These are phyloP conservation scores for Meiosimyza decipiens DNA, from an alignment of 2,888 invertebrate species.

Conservation along the genomic window DNA sequence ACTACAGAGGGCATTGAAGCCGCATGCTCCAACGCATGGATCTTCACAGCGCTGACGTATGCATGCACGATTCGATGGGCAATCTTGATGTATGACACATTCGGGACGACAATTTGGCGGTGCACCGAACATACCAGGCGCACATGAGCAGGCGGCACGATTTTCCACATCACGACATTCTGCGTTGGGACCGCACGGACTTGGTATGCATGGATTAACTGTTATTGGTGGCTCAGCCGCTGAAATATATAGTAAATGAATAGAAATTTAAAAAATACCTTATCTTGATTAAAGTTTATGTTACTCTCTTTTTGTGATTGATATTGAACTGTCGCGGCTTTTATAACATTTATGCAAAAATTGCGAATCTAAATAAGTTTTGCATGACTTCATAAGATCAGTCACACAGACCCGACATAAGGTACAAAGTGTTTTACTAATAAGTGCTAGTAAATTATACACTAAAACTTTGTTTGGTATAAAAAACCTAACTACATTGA, in stretches of 20 bases:
- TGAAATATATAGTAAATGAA: conserved; percentile 45
- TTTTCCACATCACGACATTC: conserved; percentile 76
- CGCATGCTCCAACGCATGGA: conserved; percentile 81
- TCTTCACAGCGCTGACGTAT: conserved; percentile 78
- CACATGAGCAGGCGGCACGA: conserved; percentile 80
- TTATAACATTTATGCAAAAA: too few species aligned
- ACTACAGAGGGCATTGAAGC: conserved; percentile 76
- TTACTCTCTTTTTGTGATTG: too few species aligned
- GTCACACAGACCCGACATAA: too few species aligned
- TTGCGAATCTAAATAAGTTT: too few species aligned
- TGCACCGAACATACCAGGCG: conserved; percentile 78
- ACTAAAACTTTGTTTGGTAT: too few species aligned
- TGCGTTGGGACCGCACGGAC: conserved; percentile 83
- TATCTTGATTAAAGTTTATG: too few species aligned
- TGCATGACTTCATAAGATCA: too few species aligned
- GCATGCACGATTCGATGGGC: conserved; percentile 78
- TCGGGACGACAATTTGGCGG: conserved; percentile 84
- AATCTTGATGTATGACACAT: conserved; percentile 79
- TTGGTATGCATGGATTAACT: conserved; percentile 75
- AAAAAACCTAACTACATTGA: too few species aligned
- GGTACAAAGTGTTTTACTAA: too few species aligned
- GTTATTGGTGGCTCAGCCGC: conserved; percentile 67
- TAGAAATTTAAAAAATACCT: background rate
- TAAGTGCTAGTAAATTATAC: too few species aligned
- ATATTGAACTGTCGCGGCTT: too few species aligned